Base-by-base conservation (phyloP, 2,888 invertebrate species). In the Phlogophora meticulosa region DNA sequence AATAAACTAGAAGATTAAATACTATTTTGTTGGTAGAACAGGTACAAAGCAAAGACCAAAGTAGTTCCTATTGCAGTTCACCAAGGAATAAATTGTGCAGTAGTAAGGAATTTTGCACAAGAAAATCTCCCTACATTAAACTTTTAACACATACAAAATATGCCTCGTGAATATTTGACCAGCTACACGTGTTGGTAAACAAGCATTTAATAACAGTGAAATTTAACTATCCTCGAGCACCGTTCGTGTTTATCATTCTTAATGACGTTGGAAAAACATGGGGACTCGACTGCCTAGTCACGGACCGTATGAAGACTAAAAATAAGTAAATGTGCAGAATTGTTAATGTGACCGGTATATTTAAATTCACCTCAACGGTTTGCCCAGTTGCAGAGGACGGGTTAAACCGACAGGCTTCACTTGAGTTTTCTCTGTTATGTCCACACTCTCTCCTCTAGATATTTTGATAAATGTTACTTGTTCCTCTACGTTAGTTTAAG, bases 271-370 rank as follows among this genome's bases (percentile, higher is more conserved):
- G 90, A 89, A 90, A 89, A 90, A 85, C 85, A 88, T 86, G 65
- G 69, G 63, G 42, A 61, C 61, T n/a, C 55, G 32, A 43, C 62
- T 71, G 68, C 76, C 83, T 84, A 84, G 85, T 83, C 85, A 85
- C 87, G 85, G 78, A 84, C 70, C 78, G 83, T 84, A 88, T 85
- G 85, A 83, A 86, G 82, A 85, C 85, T 85, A 84, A 87, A 89
- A 87, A 87, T 88, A 91, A 89, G 88, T 87, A 87, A 89, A 91
- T 88, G 90, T 88, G 87, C 87, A 80, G 91, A 91, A 91, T 91
- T 83, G 88, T 87, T 86, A 91, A 92, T 85, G 88, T 84, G 80
- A 65, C 73, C 76, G 78, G 71, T 76, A 80, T 80, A 85, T 92
- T 92, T 88, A 90, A 88, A 93, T 92, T 92, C 91, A 87, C 82